Conservation (phyloP, 1,140 invertebrate genomes). For the Neodiprion pinetum region DNA sequence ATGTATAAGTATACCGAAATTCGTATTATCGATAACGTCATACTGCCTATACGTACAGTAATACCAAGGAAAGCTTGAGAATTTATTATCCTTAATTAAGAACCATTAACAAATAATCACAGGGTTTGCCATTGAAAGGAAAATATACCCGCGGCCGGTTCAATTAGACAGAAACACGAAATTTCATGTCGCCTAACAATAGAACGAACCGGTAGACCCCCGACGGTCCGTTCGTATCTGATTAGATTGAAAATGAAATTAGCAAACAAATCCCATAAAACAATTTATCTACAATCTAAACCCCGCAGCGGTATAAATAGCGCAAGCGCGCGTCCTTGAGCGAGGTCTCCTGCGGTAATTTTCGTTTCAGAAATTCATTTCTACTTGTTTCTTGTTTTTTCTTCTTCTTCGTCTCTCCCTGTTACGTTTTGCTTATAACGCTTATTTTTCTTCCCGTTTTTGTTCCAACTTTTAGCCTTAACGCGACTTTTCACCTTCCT, state of each 20-base stretch:
- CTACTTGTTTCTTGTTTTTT: too few species aligned
- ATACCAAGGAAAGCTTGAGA: background rate
- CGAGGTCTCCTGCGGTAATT: too few species aligned
- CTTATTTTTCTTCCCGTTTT: too few species aligned
- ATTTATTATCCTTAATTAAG: slow-evolving; percentile 12
- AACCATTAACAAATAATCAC: slow-evolving; percentile 15
- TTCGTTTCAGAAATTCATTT: too few species aligned
- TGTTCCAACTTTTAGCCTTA: too few species aligned
- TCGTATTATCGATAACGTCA: too few species aligned
- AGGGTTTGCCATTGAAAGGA: slow-evolving; percentile 2
- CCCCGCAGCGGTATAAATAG: background rate
- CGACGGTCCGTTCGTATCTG: background rate
- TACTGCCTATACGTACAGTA: too few species aligned
- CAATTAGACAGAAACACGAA: slow-evolving; percentile 13
- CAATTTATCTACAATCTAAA: slow-evolving; percentile 2
- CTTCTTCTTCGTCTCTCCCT: too few species aligned
- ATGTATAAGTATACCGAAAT: too few species aligned
- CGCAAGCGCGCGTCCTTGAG: background rate
- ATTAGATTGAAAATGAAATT: slow-evolving; percentile 6
- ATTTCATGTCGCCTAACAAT: slow-evolving; percentile 13
- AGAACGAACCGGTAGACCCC: background rate
- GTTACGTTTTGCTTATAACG: too few species aligned
- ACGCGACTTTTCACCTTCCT: too few species aligned
- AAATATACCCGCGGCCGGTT: background rate
- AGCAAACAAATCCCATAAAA: slow-evolving; percentile 7